Evolutionary conservation across 2,888 invertebrate species (phyloP).

Genomic region (Coelinius sp.): DNA sequence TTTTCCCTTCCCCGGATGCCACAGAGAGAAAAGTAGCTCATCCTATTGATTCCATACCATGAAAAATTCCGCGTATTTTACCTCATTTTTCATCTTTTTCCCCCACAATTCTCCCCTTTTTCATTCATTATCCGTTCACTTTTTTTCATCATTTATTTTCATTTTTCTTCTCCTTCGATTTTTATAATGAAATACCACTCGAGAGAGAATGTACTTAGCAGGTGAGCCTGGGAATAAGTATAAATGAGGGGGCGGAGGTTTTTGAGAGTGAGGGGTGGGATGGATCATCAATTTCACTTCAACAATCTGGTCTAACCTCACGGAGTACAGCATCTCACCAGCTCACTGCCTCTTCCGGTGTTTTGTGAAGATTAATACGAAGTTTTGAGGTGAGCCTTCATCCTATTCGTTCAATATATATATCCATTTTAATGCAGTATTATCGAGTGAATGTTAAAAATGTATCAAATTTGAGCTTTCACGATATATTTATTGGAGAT

Average conservation of each 20-base stretch:
- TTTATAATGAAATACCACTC: constrained; percentile 52
- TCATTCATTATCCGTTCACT: background rate
- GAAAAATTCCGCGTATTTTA: constrained; percentile 13
- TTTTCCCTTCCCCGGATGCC: background rate
- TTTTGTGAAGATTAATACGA: constrained; percentile 47
- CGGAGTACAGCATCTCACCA: background rate
- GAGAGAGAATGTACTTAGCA: constrained; percentile 39
- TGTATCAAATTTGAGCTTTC: background rate
- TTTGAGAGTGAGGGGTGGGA: background rate
- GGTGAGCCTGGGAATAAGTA: background rate
- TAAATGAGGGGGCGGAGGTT: background rate
- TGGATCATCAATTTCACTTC: constrained; percentile 52
- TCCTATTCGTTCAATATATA: too few species aligned
- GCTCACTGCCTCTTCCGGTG: background rate
- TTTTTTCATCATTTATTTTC: background rate
- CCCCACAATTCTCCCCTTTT: constrained; percentile 3
- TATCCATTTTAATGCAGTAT: background rate
- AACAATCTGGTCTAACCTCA: background rate
- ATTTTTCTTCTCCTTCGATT: constrained; percentile 51
- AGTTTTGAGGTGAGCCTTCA: too few species aligned
- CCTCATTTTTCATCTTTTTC: background rate
- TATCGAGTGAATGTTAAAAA: background rate
- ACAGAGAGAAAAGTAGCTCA: constrained; percentile 36
- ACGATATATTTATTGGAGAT: background rate
- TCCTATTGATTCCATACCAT: constrained; percentile 58